phyloP scores from a whole-genome alignment of 1,140 invertebrate genomes.

The Hyposmocoma kahamanoa region DNA sequence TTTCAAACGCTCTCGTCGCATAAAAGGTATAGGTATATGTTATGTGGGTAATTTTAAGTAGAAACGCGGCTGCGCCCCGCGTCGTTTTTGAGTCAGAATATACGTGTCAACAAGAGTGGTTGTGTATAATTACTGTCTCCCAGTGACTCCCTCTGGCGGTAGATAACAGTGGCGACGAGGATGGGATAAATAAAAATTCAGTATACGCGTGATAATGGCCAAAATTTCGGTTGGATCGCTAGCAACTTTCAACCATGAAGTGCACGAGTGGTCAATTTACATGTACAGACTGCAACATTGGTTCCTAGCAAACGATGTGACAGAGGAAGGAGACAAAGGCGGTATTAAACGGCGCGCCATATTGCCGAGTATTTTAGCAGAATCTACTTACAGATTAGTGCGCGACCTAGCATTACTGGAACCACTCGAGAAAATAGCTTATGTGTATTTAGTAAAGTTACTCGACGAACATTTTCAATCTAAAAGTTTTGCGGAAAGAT shows the following conservation, averaged over 20 bases:
- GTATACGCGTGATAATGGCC: neutral
- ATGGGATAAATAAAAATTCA: neutral
- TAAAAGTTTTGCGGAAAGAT: no score
- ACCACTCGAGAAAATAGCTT: neutral
- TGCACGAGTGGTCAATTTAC: neutral
- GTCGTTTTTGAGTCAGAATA: no score
- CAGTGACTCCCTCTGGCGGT: no score
- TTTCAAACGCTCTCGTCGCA: no score
- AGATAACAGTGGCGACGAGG: neutral
- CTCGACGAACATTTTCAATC: no score
- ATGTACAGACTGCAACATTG: neutral
- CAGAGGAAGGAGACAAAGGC: neutral
- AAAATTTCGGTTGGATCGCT: conserved; percentile 1
- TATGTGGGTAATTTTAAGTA: no score
- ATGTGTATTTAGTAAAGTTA: neutral
- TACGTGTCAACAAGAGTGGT: no score
- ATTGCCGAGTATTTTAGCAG: neutral
- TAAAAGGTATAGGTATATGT: no score
- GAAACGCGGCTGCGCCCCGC: no score
- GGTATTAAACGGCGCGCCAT: neutral
- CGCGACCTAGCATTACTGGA: conserved; percentile 2
- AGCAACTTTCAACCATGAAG: neutral
- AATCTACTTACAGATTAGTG: neutral
- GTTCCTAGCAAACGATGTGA: conserved; percentile 4
- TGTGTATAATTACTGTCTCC: no score